Evolutionary conservation across 2,797 vertebrate species (phyloP), one percentile per base, ranked within the genome.

Genomic region (Xyrichtys novacula): DNA sequence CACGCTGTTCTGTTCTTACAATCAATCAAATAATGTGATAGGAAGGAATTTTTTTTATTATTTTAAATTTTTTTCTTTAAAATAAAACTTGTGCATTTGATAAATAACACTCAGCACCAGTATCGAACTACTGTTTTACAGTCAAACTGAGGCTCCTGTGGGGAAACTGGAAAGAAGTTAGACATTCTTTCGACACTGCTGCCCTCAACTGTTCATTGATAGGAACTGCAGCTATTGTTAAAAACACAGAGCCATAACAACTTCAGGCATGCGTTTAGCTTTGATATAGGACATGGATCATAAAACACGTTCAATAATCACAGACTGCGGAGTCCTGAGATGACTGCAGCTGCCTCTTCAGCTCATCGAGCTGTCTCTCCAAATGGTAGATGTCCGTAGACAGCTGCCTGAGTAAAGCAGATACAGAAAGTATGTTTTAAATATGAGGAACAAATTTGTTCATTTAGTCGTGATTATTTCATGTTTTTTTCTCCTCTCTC

Each of bases 311-410:
- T 63, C 40, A 69, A 20, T 53, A 20, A 39, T 31, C 64, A 58
- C 65, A 28, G 65, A 38, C 46, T 29, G 7, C 34, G n/a, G 56
- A 65, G 17, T 47, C 46, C 44, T 40, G 36, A 3, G 63, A 52
- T 6, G 70, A 71, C 42, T 80, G 71, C 63, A 93, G 88, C 68
- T 85, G 71, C 38, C 71, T 85, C 65, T 86, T 94, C 20, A 98
- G 91, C 53, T 95, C 83, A 4, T 82, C 84, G 0, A 93, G 93
- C 62, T 91, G 92, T 65, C 89, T 93, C 90, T 96, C 90, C 91
- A 97, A 59, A 44, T 90, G 91, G 52, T 88, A 79, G 80, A 97
- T 88, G 26, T 95, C 94, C 78, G 86, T 93, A 9, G 88, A 91
- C 83, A 93, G 87, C 14, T 95, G 94, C 44, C 93, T 91, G 53